Base-by-base conservation (phyloP, 2,113 vertebrate species). In the Alethe diademata region DNA sequence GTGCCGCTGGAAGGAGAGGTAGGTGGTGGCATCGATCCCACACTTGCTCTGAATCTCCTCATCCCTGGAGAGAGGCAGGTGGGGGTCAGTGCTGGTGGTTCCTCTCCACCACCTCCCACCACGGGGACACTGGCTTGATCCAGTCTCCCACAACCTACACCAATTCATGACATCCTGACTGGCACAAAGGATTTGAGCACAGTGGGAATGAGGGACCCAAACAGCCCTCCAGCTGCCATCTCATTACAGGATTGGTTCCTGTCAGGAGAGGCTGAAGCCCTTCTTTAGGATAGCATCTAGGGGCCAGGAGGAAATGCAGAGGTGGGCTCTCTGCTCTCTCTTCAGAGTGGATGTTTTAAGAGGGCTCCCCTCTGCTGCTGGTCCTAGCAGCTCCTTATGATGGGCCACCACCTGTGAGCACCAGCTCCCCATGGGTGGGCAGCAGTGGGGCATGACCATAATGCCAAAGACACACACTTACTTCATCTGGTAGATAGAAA, bases 1-100 rank as follows among this genome's bases (percentile, higher is more conserved):
- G 96, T 99, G 99, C 69, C 99, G 98, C 97, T 99, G 99, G 98
- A 99, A 99, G 95, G 98, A 99, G 97, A 99, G 98, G 98, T 99
- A 99, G 58, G 98, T 99, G 88, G 98, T 98, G 9, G 99, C 99
- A 2, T 99, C 99, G 1, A 99, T 96, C 85, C 99, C 99, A 67
- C 99, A 99, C 96, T 99, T 99, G 97, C 97, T 99, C 58, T 99
- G 98, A 96, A 99, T 99, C 76, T 99, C 99, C 87, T 98, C 98
- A 2, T 99, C 98, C 98, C 99, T 99, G 94, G 42, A 84, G 69
- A 97, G 45, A 97, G 23, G 60, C 2, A 8, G 47, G 61, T 48
- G 8, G 6, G 8, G 16, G 26, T 95, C 69, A 97, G 70, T 0
- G 2, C 11, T 88, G 29, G 36, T 64, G 38, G 20, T 28, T 47